Base-by-base conservation (phyloP, 2,888 invertebrate genomes). In the Heliconius ismenius region DNA sequence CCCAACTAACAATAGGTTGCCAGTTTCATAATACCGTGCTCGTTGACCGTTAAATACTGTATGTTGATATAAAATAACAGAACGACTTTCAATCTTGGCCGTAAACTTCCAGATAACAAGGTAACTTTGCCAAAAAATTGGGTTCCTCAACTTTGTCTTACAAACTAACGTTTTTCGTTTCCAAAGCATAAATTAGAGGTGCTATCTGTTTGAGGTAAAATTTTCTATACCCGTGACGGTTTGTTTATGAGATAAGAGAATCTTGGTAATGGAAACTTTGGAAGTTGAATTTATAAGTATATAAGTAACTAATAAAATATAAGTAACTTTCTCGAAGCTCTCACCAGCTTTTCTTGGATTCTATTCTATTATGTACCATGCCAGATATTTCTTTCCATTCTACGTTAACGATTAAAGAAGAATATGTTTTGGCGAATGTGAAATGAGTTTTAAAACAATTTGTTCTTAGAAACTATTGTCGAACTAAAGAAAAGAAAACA, bases 141-240 rank as follows among this genome's bases (percentile, higher is more conserved):
- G 83, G 81, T 85, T 84, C 84, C 81, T 83, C 83, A 79, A 79
- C 77, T 79, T 77, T 70, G 77, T 79, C 77, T 79, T 73, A 32
- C 76, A 74, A 21, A 77, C 77, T 83, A 83, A 81, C 83, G 82
- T 86, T 86, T 85, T 86, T 85, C 82, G 82, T 82, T 77, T 85
- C 81, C 83, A 81, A 84, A 84, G 86, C 88, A 90, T 91, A 91
- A 91, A 90, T 90, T 89, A 87, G 88, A 88, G 86, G 83, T 85
- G 87, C 88, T 90, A 90, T 90, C 91, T 87, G 87, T 87, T 85
- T 84, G 86, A 79, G 84, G 84, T 78, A 84, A 90, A 89, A 81
- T 89, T 89, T 87, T 86, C 84, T 88, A 88, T 88, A 87, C 63
- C 39, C 60, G 24, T 76, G 80, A 85, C 83, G 84, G 86, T 85